phyloP scores from a whole-genome alignment of 2,888 invertebrate genomes.

The Unio delphinus region DNA sequence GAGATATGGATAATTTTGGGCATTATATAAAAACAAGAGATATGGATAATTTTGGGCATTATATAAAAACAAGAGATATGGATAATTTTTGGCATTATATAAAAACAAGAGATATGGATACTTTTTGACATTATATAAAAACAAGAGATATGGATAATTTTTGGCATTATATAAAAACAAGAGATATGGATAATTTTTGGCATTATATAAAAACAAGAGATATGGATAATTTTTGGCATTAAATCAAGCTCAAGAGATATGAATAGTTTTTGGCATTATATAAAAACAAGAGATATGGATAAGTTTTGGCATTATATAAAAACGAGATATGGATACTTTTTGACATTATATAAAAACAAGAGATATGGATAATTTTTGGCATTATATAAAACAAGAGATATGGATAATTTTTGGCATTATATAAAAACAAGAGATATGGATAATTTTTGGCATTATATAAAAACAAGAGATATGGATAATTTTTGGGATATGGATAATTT shows the following conservation, averaged over 20 bases:
- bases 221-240: too few species aligned
- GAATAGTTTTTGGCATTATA: background rate
- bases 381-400: background rate
- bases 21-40: background rate
- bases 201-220: background rate
- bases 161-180: too few species aligned
- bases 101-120: background rate
- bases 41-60: too few species aligned
- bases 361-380: too few species aligned
- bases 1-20: background rate
- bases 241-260: background rate
- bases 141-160: too few species aligned
- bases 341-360: too few species aligned
- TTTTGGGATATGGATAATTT: background rate
- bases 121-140: background rate
- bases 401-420: background rate
- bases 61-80: too few species aligned
- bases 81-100: too few species aligned
- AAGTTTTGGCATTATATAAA: background rate
- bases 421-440: background rate
- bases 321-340: background rate
- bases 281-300: background rate
- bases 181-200: background rate
- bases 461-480: background rate
- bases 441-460: background rate